Base-by-base conservation (phyloP, 2,797 vertebrate species). In the Neoniphon sammara region DNA sequence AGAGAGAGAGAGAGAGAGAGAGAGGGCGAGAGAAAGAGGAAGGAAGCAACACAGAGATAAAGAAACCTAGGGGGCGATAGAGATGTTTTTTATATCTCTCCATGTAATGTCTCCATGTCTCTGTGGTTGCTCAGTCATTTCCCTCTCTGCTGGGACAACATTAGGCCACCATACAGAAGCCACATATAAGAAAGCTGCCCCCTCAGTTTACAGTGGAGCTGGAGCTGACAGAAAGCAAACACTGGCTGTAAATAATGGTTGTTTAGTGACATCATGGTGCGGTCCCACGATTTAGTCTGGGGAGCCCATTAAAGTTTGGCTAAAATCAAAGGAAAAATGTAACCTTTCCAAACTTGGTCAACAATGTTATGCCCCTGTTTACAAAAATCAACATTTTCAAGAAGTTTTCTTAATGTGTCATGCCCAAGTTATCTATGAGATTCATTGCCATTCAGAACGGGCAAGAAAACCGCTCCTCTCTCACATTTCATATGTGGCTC, bases 121-220 rank as follows among this genome's bases (percentile, higher is more conserved):
- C 52, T 84, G 65, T 59, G 84, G 87, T 85, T 15, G 25, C 65
- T 62, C 30, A 66, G 68, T 27, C 74, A 57, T 80, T 84, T 85
- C 47, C 53, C 25, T 44, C 66, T 66, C 75, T 76, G 72, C 83
- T 76, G 75, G 85, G 78, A 78, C 2, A 7, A 56, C 75, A 67
- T 75, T 68, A 85, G 27, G 20, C 54, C 30, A 3, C 87, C 83
- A 73, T 31, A 31, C 85, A 81, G 49, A 50, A 75, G 70, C 77
- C 77, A 68, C 77, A 69, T 2, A 60, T 17, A 80, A 78, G 81
- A 78, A 46, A 10, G 66, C 36, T 20, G 49, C 70, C 55, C 25
- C 69, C 15, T 57, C 42, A 39, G 73, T 83, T 88, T 80, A 82
- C 49, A 63, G 31, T 31, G 17, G 17, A 58, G 27, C 56, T 64